Percentiles rank a stretch among this genome's conserved stretches.
Evolutionary conservation across 2,797 vertebrate species (phyloP).

Genomic region (Artibeus jamaicensis): DNA sequence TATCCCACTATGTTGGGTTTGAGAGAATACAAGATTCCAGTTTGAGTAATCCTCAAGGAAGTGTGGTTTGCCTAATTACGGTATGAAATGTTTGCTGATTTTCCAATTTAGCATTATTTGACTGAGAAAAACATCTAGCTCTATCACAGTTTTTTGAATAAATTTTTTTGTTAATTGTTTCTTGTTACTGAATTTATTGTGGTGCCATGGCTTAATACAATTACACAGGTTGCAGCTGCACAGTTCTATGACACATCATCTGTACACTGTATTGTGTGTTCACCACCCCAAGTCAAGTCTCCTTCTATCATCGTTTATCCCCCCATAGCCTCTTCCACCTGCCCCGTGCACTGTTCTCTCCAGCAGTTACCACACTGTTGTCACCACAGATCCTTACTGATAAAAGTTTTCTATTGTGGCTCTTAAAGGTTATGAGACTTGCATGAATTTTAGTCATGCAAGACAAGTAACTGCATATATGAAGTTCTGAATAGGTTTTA

Average conservation of each 20-base stretch:
- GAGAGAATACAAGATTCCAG: not conserved
- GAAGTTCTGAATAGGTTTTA: constrained; percentile 15
- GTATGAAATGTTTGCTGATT: not conserved
- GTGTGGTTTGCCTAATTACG: not conserved
- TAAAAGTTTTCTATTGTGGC: not conserved
- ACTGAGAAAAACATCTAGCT: not conserved
- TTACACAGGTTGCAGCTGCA: not conserved
- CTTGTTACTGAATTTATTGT: not conserved
- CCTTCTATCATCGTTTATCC: not conserved
- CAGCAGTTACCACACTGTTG: not conserved
- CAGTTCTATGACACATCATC: not conserved
- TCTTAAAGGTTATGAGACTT: not conserved
- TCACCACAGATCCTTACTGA: not conserved
- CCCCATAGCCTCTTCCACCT: not conserved
- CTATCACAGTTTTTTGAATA: not conserved
- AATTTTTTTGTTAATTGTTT: not conserved
- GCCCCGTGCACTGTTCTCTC: not conserved
- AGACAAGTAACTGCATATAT: not conserved
- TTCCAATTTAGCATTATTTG: constrained; percentile 1
- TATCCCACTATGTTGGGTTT: not conserved
- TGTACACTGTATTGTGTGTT: not conserved
- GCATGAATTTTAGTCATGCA: not conserved
- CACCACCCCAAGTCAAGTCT: not conserved
- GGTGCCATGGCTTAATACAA: not conserved
- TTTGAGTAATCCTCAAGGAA: not conserved